phyloP scores from a whole-genome alignment of 2,113 vertebrate genomes.

The Equus quagga region DNA sequence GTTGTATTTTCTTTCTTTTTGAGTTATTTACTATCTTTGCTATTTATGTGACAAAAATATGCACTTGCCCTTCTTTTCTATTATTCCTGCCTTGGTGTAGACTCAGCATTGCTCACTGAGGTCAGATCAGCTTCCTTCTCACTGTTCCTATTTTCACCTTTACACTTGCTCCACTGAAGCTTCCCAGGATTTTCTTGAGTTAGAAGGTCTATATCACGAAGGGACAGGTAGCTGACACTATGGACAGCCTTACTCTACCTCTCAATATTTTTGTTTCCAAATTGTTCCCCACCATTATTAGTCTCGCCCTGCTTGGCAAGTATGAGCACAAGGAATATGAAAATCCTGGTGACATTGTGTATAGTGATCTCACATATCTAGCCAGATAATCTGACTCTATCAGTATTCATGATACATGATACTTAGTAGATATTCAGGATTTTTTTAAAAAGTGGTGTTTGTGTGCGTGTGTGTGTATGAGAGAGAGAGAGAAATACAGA shows the following conservation, averaged over 20 bases:
- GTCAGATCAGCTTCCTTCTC: background rate
- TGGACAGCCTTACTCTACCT: background rate
- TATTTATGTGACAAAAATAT: background rate
- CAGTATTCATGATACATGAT: background rate
- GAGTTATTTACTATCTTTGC: background rate
- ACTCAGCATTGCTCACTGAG: background rate
- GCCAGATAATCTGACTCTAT: background rate
- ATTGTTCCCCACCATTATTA: background rate
- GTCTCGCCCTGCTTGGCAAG: background rate
- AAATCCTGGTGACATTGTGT: background rate
- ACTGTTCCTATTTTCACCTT: background rate
- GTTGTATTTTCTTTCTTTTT: background rate
- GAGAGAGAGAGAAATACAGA: background rate
- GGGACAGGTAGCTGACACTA: background rate
- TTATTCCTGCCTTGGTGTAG: background rate
- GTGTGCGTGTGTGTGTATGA: background rate
- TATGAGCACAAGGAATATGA: background rate
- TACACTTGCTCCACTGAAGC: background rate
- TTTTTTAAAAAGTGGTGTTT: background rate
- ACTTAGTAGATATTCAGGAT: background rate
- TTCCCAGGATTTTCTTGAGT: background rate
- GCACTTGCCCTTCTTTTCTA: background rate
- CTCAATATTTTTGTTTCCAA: background rate
- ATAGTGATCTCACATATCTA: background rate
- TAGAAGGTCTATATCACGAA: background rate